Conservation (phyloP, 1,140 invertebrate genomes). For the Platyura marginata region DNA sequence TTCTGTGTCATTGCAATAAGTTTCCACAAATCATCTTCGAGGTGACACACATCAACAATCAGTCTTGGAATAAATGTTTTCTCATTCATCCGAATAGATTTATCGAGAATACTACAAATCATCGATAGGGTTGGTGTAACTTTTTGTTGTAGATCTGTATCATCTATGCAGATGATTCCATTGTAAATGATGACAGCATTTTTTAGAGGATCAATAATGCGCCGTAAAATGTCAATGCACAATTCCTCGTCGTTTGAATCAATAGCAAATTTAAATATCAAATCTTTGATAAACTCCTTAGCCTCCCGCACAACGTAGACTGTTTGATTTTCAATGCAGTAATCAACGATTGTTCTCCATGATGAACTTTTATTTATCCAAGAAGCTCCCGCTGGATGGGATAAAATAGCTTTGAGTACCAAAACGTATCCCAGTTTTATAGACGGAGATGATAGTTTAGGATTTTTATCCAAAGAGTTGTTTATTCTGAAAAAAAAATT, state of each 20-base stretch:
- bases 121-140: conserved; percentile 31
- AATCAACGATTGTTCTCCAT: conserved; percentile 34
- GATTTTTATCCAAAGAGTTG: not conserved
- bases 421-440: conserved; percentile 39
- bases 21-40: conserved; percentile 20
- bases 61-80: conserved; percentile 13
- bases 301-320: conserved; percentile 40
- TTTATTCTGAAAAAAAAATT: not conserved
- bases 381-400: conserved; percentile 30
- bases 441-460: conserved; percentile 19
- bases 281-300: conserved; percentile 29
- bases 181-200: conserved; percentile 22
- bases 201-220: conserved; percentile 27
- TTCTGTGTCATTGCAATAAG: conserved; percentile 17
- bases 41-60: conserved; percentile 12
- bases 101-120: conserved; percentile 20
- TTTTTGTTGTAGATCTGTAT: conserved; percentile 29
- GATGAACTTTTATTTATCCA: conserved; percentile 31
- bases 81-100: conserved; percentile 15
- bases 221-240: conserved; percentile 28
- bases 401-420: conserved; percentile 29
- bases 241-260: conserved; percentile 24
- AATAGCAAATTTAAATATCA: conserved; percentile 28
- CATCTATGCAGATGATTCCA: conserved; percentile 23
- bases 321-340: conserved; percentile 35